Evolutionary conservation across 2,113 vertebrate genomes (phyloP).

Genomic region (Recurvirostra avosetta): DNA sequence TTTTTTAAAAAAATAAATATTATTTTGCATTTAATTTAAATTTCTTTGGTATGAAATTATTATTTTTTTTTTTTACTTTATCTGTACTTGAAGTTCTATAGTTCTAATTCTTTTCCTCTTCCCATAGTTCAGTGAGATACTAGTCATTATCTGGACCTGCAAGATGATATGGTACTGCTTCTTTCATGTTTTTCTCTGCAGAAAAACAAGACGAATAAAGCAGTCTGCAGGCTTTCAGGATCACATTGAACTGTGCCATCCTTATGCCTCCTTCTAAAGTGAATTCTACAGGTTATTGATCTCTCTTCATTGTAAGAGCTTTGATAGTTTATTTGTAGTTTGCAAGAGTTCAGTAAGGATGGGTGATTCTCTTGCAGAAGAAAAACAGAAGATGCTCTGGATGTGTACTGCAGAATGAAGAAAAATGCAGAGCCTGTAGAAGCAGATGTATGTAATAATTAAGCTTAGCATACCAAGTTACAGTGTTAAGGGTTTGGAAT

Average conservation of each 20-base stretch:
- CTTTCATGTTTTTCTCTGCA: neutral
- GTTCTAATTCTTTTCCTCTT: neutral
- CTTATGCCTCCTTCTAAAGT: neutral
- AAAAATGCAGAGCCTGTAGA: neutral
- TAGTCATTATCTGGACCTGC: neutral
- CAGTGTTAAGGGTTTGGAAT: neutral
- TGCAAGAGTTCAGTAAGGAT: neutral
- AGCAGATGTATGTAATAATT: fast-evolving
- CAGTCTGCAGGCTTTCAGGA: neutral
- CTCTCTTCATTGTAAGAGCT: neutral
- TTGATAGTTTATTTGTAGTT: neutral
- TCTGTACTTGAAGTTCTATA: neutral
- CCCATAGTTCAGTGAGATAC: neutral
- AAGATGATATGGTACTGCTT: neutral
- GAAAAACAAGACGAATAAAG: neutral
- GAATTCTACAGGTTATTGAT: neutral
- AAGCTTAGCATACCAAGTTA: neutral
- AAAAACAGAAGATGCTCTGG: neutral
- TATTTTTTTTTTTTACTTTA: neutral
- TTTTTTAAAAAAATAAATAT: neutral
- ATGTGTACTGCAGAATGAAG: neutral
- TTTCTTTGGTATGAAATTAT: neutral
- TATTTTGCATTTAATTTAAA: neutral
- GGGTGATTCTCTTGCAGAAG: neutral
- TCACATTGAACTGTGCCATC: neutral